Conservation (phyloP, 2,888 invertebrate genomes). For the Philereme vetulata region DNA sequence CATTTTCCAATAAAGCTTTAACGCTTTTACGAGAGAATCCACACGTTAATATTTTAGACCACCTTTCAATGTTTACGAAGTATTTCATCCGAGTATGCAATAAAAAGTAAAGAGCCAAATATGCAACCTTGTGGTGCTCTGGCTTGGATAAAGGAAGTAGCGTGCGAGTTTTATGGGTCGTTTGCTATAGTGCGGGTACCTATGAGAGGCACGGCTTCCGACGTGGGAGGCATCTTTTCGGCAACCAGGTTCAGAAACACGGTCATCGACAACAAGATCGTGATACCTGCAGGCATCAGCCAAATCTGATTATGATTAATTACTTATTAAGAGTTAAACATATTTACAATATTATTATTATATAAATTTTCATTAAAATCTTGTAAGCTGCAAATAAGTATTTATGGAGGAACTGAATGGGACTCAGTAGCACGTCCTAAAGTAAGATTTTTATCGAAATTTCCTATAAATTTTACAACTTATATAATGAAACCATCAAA, state of each 20-base stretch:
- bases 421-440: too few relatives aligned
- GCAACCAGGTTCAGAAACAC: slow-evolving; percentile 99
- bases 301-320: slow-evolving; percentile 39
- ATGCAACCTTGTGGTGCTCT: slow-evolving; percentile 34
- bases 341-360: too few relatives aligned
- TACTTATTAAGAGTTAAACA: background rate
- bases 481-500: slow-evolving; percentile 8
- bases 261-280: slow-evolving; percentile 98
- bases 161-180: slow-evolving; percentile 42
- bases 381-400: background rate
- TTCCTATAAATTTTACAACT: background rate
- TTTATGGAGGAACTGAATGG: background rate
- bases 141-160: slow-evolving; percentile 42
- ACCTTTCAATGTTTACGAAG: slow-evolving; percentile 2
- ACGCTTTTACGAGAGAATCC: slow-evolving; percentile 37
- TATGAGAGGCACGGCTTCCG: slow-evolving; percentile 93
- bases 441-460: too few relatives aligned
- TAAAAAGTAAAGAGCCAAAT: slow-evolving; percentile 31
- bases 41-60: slow-evolving; percentile 3
- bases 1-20: slow-evolving; percentile 52
- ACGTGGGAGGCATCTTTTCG: slow-evolving; percentile 96
- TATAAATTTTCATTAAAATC: background rate
- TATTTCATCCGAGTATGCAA: slow-evolving; percentile 22
- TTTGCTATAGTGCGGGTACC: slow-evolving; percentile 78
- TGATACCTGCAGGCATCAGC: slow-evolving; percentile 92